Base-by-base conservation (phyloP, 2,888 invertebrate genomes). In the Ametastegia equiseti region DNA sequence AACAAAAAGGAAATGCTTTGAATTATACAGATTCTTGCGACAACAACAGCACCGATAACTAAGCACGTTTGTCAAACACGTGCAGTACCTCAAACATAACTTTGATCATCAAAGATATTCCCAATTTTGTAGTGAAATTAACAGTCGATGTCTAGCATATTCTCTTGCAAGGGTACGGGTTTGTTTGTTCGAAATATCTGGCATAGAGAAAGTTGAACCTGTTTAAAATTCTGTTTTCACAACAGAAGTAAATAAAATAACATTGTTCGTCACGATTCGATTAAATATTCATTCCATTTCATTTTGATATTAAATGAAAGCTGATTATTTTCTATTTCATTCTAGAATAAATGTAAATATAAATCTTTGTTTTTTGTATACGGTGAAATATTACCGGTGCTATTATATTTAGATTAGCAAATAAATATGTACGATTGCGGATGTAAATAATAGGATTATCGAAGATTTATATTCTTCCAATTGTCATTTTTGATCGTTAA, bases 151-250 rank as follows among this genome's bases (percentile, higher is more conserved):
- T 9, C 7, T 63, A 45, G 60, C 36, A 54, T 42, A 78, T 9
- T 60, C 42, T 78, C 45, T 78, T 78, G 78, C 78, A 60, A 63
- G 78, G 78, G 78, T 63, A 60, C 78, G 60, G n/a, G n/a, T n/a
- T 54, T 75, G 23, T 75, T 54, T 54, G 50, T 42, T 60, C 78
- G 45, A 78, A 78, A 63, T 78, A 78, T 78, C 78, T 60, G 78
- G 78, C 78, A 78, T 60, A 60, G 78, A 60, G 60, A 78, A 78
- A 78, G 78, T 78, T 78, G 78, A 78, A 78, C 42, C 39, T 78
- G 13, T 60, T 77, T 1, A 42, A 78, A 7, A 60, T 5, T 39
- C 42, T 42, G 42, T 19, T 19, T 69, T 9, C 63, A 65, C 19
- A 45, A 19, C 36, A 39, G 19, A 71, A 47, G 30, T 30, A 47